A percentile compares a stretch with the other conserved stretches of the same genome.
phyloP scores from a whole-genome alignment of 1,140 invertebrate species.

The Philotrypesis tridentata region DNA sequence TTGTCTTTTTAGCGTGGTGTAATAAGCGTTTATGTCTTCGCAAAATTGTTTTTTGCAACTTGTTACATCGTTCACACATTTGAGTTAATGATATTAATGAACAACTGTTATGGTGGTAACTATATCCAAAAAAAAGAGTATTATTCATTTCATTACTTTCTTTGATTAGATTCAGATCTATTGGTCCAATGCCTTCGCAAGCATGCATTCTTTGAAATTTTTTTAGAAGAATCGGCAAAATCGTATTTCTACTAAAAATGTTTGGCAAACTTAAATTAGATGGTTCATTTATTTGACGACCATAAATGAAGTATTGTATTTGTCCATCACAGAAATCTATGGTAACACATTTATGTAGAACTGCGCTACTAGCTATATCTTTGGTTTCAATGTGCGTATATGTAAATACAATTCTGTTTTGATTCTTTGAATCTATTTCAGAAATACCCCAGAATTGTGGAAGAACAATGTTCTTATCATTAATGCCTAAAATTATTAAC shows the following conservation, averaged over 20 bases:
- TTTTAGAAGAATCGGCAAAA: not conserved
- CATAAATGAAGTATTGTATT: not conserved
- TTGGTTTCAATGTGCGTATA: not conserved
- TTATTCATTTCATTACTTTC: not conserved
- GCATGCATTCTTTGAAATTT: not conserved
- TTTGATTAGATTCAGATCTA: not conserved
- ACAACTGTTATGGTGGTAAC: not conserved
- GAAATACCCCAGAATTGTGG: not conserved
- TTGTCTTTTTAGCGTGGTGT: not conserved
- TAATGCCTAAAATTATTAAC: not conserved
- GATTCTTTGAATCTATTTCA: not conserved
- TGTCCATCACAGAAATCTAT: not conserved
- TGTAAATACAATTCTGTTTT: not conserved
- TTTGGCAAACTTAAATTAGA: not conserved
- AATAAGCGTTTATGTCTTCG: not conserved
- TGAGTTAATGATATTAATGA: not conserved
- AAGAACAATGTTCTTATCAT: not conserved
- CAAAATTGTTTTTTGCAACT: not conserved
- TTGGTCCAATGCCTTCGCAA: not conserved
- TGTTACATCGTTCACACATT: not conserved
- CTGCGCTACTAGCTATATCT: not conserved
- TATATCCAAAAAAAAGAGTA: not conserved
- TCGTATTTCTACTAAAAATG: not conserved
- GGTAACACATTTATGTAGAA: not conserved
- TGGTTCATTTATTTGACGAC: not conserved